phyloP scores from a whole-genome alignment of 1,140 invertebrate species.

The Ostrea edulis region DNA sequence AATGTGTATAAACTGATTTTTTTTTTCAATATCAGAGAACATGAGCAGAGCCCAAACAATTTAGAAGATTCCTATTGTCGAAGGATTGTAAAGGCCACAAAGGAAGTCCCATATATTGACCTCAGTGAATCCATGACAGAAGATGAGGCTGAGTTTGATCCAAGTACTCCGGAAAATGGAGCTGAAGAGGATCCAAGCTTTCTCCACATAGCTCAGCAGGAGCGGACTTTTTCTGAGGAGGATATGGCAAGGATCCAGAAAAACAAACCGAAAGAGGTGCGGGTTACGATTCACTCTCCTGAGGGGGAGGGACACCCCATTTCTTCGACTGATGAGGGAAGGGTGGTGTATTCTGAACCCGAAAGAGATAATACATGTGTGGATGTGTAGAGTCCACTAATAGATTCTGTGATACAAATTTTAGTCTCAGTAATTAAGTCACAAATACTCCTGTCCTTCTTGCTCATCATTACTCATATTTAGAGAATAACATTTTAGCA shows the following conservation, averaged over 20 bases:
- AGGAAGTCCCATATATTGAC: slow-evolving; percentile 69
- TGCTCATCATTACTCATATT: background rate
- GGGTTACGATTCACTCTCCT: slow-evolving; percentile 39
- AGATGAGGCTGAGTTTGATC: slow-evolving; percentile 63
- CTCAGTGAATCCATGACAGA: slow-evolving; percentile 61
- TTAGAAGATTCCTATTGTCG: slow-evolving; percentile 66
- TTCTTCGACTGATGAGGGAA: slow-evolving; percentile 43
- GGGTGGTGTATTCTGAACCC: slow-evolving; percentile 63
- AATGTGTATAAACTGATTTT: background rate
- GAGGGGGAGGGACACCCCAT: slow-evolving; percentile 40
- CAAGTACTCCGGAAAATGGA: slow-evolving; percentile 67
- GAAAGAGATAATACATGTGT: slow-evolving; percentile 69
- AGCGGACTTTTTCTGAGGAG: slow-evolving; percentile 69
- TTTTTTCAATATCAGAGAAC: slow-evolving; percentile 60
- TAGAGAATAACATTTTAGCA: background rate
- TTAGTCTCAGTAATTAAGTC: background rate
- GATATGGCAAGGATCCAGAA: slow-evolving; percentile 50
- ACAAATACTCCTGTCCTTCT: background rate
- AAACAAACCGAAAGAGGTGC: slow-evolving; percentile 27
- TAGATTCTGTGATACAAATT: slow-evolving; percentile 24
- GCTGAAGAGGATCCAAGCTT: slow-evolving; percentile 58
- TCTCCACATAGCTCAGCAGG: slow-evolving; percentile 69
- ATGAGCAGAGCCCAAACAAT: slow-evolving; percentile 68
- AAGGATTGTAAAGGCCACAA: slow-evolving; percentile 64
- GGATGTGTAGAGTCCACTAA: background rate